Evolutionary conservation across 2,797 vertebrate species (phyloP).

Genomic region (Coregonus ussuriensis): DNA sequence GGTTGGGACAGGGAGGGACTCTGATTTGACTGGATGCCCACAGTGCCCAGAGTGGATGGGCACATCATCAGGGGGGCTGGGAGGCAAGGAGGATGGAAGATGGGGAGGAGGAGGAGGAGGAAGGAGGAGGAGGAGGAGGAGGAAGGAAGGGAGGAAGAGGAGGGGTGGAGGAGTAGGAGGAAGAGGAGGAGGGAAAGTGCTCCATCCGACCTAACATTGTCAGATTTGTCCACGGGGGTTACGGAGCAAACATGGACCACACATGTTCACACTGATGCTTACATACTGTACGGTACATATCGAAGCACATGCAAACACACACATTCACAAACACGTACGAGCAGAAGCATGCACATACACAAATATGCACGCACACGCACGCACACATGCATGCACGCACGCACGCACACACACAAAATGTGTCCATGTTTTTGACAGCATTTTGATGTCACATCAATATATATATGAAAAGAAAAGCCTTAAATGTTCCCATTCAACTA

Average conservation of each 20-base stretch:
- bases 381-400: background rate
- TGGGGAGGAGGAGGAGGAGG: constrained; percentile 8
- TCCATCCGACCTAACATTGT: constrained; percentile 42
- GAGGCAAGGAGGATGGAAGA: background rate
- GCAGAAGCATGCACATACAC: background rate
- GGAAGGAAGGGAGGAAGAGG: no score
- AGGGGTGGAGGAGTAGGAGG: no score
- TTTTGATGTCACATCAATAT: no score
- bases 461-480: no score
- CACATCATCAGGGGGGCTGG: no score
- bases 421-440: background rate
- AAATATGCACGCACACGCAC: background rate
- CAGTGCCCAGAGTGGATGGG: background rate
- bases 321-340: background rate
- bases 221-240: constrained; percentile 45
- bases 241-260: constrained; percentile 15
- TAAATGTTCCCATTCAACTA: background rate
- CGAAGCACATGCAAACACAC: constrained; percentile 5
- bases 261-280: constrained; percentile 33
- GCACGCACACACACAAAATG: constrained; percentile 9
- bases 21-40: background rate
- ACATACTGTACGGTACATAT: constrained; percentile 7
- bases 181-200: background rate
- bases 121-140: no score
- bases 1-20: background rate